phyloP scores from a whole-genome alignment of 1,140 invertebrate genomes.

The Sipha flava region DNA sequence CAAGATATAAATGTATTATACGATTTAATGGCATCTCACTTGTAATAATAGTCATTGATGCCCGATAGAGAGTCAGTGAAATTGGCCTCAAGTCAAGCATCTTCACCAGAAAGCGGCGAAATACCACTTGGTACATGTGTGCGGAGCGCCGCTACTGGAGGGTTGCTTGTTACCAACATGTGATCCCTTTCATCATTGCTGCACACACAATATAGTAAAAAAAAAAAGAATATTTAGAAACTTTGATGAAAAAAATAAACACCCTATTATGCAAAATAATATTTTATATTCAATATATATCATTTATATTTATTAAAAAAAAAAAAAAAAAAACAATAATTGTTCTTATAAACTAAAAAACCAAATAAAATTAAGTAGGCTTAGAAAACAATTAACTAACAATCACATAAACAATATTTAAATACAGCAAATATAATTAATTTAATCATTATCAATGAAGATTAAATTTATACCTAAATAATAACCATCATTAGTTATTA shows the following conservation, averaged over 20 bases:
- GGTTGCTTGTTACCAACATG: conserved; percentile 17
- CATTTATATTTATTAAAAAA: not conserved
- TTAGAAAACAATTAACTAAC: not conserved
- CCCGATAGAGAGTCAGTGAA: conserved; percentile 24
- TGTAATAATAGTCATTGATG: conserved; percentile 30
- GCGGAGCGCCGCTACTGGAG: conserved; percentile 19
- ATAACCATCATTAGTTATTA: not conserved
- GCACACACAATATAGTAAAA: conserved; percentile 15
- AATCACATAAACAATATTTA: not conserved
- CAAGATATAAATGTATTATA: not conserved
- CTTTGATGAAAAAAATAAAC: not conserved
- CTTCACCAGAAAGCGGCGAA: conserved; percentile 21
- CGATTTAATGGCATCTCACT: not conserved
- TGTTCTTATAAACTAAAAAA: not conserved
- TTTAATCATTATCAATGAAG: not conserved
- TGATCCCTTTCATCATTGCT: conserved; percentile 29
- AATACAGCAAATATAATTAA: not conserved
- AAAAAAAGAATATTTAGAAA: not conserved
- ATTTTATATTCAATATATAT: not conserved
- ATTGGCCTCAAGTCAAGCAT: conserved; percentile 32
- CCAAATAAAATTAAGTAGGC: not conserved
- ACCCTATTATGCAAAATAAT: not conserved
- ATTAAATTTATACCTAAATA: not conserved
- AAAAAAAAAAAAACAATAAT: not conserved
- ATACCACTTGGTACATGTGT: conserved; percentile 6